phyloP scores from a whole-genome alignment of 1,140 invertebrate species.

The Agrilus planipennis region DNA sequence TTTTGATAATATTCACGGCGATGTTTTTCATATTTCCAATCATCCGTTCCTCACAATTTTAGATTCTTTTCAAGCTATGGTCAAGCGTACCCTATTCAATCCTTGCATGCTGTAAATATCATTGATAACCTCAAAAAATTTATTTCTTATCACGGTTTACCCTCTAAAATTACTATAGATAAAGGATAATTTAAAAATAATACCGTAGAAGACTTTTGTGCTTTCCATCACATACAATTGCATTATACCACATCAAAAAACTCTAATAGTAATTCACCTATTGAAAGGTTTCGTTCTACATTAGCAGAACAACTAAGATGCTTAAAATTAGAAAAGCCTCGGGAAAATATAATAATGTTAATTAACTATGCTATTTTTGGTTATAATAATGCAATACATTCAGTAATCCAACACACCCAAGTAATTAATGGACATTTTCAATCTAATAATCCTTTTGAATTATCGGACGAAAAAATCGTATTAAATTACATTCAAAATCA shows the following conservation, averaged over 20 bases:
- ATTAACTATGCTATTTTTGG: slow-evolving; percentile 12
- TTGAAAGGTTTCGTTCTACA: slow-evolving; percentile 14
- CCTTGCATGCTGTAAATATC: slow-evolving; percentile 6
- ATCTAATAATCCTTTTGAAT: background rate
- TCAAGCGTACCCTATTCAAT: slow-evolving; percentile 1
- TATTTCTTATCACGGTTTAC: slow-evolving; percentile 10
- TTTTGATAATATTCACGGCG: background rate
- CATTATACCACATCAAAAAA: slow-evolving; percentile 14
- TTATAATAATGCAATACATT: slow-evolving; percentile 14
- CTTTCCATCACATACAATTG: slow-evolving; percentile 13
- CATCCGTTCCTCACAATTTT: slow-evolving; percentile 2
- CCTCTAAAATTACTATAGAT: slow-evolving; percentile 12
- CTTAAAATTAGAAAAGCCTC: slow-evolving; percentile 10
- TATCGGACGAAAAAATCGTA: slow-evolving; percentile 3
- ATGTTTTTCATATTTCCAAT: background rate
- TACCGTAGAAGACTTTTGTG: slow-evolving; percentile 12
- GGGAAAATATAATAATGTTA: slow-evolving; percentile 5
- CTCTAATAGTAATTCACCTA: slow-evolving; percentile 12
- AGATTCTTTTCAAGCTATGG: slow-evolving; percentile 5
- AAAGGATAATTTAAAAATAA: slow-evolving; percentile 16
- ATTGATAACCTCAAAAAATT: slow-evolving; percentile 6
- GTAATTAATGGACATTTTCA: slow-evolving; percentile 3
- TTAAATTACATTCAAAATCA: slow-evolving; percentile 7
- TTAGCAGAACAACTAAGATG: slow-evolving; percentile 11
- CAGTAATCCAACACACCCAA: slow-evolving; percentile 7